Base-by-base conservation (phyloP, 2,113 vertebrate species). In the Felis chaus region DNA sequence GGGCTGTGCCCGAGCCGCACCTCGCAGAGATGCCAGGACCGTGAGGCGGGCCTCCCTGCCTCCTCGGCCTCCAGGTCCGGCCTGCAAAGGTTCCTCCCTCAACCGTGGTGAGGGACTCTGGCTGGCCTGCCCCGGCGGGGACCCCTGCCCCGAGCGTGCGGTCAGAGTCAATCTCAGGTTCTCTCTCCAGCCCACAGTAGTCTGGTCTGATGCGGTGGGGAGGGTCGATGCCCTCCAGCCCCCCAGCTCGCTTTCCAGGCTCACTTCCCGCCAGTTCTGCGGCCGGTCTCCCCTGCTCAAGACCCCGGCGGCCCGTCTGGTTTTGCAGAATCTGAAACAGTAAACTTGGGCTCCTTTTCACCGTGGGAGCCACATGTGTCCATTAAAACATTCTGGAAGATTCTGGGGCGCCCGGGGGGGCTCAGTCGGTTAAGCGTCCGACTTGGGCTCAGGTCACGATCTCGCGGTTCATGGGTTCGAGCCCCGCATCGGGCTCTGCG, bases 11-110 rank as follows among this genome's bases (percentile, higher is more conserved):
- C 0, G 25, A 50, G 53, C 31, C 3, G 19, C 7, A 69, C 55
- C 39, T 55, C 16, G 31, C 29, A 33, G 31, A 65, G 13, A 15
- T 7, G 11, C 14, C 50, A 8, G 31, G 41, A 36, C 50, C 50
- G 0, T 0, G 33, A 0, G 12, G 41, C 0, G 0, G 36, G 23
- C 29, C 39, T 88, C 18, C 2, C 53, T 6, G 19, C 61, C 27
- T 23, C 50, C 25, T 0, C 29, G 61, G 23, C 36, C 31, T 33
- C 4, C 0, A 6, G 21, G 76, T 31, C 41, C 66, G 50, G 48
- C 15, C 63, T 41, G 18, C 4, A 29, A 41, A 61, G 80, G 10
- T 13, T 48, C 50, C 50, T 71, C 25, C 39, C 39, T 14, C 50
- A 50, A 14, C 50, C 13, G 11, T 14, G 39, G 21, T 8, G 8